phyloP scores from a whole-genome alignment of 37 sponge, comb jelly and placozoan genomes.

The Amphimedon queenslandica region DNA sequence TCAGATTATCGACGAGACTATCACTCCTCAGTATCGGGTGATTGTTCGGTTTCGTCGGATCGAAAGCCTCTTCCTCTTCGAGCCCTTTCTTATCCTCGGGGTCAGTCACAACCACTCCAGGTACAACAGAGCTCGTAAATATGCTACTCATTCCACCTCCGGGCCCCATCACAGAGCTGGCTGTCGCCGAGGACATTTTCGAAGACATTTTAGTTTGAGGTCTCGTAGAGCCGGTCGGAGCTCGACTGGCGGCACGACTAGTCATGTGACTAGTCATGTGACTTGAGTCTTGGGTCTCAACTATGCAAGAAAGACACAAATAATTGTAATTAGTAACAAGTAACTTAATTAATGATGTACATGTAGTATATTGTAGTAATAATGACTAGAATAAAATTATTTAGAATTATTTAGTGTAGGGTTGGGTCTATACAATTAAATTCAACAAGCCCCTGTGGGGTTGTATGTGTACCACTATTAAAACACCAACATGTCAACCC shows the following conservation, averaged over 20 bases:
- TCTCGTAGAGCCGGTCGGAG: constrained; percentile 28
- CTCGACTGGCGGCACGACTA: constrained; percentile 49
- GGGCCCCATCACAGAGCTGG: not conserved
- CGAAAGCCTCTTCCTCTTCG: constrained; percentile 14
- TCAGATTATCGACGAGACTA: constrained; percentile 60
- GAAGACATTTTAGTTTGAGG: not conserved
- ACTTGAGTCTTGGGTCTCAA: no score
- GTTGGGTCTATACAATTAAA: no score
- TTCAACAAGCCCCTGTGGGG: no score
- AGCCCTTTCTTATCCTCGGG: not conserved
- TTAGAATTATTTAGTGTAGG: no score
- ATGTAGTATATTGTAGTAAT: no score
- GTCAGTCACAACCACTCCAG: not conserved
- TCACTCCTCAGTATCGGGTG: constrained; percentile 64
- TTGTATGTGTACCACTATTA: no score
- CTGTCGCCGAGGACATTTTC: not conserved
- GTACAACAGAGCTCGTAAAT: not conserved
- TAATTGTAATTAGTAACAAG: no score
- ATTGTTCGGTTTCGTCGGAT: constrained; percentile 70
- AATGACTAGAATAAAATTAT: no score
- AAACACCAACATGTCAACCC: no score
- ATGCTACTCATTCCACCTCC: not conserved
- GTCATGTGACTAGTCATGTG: constrained; percentile 15
- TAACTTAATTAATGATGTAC: no score
- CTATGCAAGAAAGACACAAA: no score